Evolutionary conservation across 2,113 vertebrate genomes (phyloP), one percentile per base, ranked within the genome.

Genomic region (Mesitornis unicolor): DNA sequence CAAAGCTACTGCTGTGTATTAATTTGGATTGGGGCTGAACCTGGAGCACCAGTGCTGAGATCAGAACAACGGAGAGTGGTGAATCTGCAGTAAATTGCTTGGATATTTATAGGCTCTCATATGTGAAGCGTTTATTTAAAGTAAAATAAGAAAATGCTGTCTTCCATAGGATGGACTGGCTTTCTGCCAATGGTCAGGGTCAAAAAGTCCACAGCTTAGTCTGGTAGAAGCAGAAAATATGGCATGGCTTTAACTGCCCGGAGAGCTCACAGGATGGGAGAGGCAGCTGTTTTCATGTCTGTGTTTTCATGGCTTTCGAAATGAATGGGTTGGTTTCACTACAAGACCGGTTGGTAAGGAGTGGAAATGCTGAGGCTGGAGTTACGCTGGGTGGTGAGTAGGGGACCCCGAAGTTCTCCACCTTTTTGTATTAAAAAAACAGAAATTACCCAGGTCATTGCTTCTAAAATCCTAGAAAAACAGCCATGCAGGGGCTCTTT

Each of bases 11-110:
- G 13, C 88, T 84, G 88, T n/a, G 76, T 26, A 43, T 94, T 93
- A 86, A 75, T 92, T 78, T 53, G 93, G 79, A 5, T 22, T 25
- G 68, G 82, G 93, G 79, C 28, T 96, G 88, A 94, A 90, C 90
- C 90, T 75, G 10, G 82, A 94, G 89, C 74, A 67, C 53, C 2
- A 2, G 45, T 0, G 28, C 53, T 76, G 74, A 93, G 63, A 87
- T 31, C 59, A 80, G 71, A 61, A 47, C 86, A 92, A 76, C 2
- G 16, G 71, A 88, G 92, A 91, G 85, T 33, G 54, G 75, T 60
- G 95, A 88, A 88, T 59, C 54, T 95, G 42, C 64, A n/a, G 40
- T 63, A 36, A 92, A 75, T 71, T 51, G 68, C 47, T 69, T 7
- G 56, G 60, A 8, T 96, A 60, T 95, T 96, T 92, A 81, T 38